Base-by-base conservation (phyloP, 2,113 vertebrate genomes). In the Cinclus mexicanus region DNA sequence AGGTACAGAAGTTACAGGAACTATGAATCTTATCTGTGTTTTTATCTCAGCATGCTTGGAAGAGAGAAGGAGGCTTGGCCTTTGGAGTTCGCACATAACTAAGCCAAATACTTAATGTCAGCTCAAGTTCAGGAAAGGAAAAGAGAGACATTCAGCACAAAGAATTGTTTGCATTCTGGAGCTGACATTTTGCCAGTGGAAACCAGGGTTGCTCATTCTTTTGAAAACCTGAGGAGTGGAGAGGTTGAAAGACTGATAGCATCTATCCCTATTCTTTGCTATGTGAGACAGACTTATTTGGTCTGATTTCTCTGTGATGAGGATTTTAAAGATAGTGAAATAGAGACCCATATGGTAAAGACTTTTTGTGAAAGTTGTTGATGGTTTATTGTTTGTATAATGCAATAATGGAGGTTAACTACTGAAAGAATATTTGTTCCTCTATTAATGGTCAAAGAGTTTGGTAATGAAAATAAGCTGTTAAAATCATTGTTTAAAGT, bases 1-100 rank as follows among this genome's bases (percentile, higher is more conserved):
- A 67, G 93, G 81, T 92, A 71, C 25, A 67, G 64, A 90, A 93
- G 78, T 76, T 85, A 60, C 70, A 89, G 89, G 72, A 94, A 60
- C 68, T 82, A 35, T 6, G 8, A 80, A 64, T 76, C 61, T 65
- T 95, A 64, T 64, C 89, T 91, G 63, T 80, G 78, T 74, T 93
- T 90, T 93, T 95, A 75, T 96, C 80, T 92, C 79, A 77, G 74
- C 25, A 7, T 59, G 70, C 57, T 81, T 97, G 92, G 87, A 70
- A 77, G 72, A 80, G 86, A 52, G 74, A 87, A 78, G 22, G 49
- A 61, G 56, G 53, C 63, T 92, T 95, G 83, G 83, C 83, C 67
- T 96, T 87, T 89, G 74, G 76, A 90, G 52, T 56, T 70, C 7
- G 10, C 2, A 2, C 46, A 44, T 2, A 8, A 26, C 56, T 89